A percentile compares a stretch with the other conserved stretches of the same genome.
Conservation (phyloP, 2,888 invertebrate species). For the Drosophila paranaensis region DNA sequence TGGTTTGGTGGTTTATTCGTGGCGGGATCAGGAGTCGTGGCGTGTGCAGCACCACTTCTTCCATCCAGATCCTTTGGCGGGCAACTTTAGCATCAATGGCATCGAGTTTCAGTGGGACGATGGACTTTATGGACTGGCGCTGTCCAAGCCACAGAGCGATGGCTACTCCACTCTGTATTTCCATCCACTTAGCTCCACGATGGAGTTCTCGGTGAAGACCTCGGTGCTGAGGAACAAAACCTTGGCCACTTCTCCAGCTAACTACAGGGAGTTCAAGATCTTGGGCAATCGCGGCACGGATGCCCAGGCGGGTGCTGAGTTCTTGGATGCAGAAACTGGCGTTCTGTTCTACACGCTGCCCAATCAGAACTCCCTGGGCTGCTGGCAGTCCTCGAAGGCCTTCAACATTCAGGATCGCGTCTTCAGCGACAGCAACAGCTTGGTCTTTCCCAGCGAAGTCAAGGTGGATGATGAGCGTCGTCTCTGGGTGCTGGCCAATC, state of each 20-base stretch:
- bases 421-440: conserved; percentile 89
- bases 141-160: conserved; percentile 88
- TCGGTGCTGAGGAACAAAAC: conserved; percentile 88
- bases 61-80: conserved; percentile 89
- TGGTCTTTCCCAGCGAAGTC: conserved; percentile 92
- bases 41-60: conserved; percentile 90
- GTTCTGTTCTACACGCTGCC: conserved; percentile 91
- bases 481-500: conserved; percentile 91
- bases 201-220: conserved; percentile 91
- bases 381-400: conserved; percentile 90
- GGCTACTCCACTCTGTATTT: conserved; percentile 91
- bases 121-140: conserved; percentile 90
- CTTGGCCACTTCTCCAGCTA: conserved; percentile 85
- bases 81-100: conserved; percentile 90
- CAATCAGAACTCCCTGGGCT: conserved; percentile 91
- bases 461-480: conserved; percentile 90
- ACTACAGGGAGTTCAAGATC: conserved; percentile 88
- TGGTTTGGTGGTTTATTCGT: conserved; percentile 91
- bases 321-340: conserved; percentile 89
- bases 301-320: conserved; percentile 90
- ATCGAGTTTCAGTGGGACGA: conserved; percentile 91
- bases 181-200: conserved; percentile 91
- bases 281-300: conserved; percentile 90
- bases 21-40: conserved; percentile 90
- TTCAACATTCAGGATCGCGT: conserved; percentile 90